Percentiles rank a stretch among this genome's conserved stretches.
Evolutionary conservation across 2,797 vertebrate species (phyloP).

Genomic region (Bryconaethiops microstoma): DNA sequence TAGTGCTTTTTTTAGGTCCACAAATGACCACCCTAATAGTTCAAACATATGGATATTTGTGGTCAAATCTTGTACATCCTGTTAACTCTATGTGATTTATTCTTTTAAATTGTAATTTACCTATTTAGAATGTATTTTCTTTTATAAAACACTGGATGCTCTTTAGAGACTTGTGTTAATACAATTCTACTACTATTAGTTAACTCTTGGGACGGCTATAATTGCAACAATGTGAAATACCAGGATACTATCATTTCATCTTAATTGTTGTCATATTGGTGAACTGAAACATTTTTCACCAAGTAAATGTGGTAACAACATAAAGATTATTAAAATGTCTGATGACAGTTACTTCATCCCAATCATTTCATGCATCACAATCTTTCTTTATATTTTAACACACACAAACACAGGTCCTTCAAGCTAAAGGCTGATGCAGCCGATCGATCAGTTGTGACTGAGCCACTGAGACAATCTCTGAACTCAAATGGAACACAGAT

Average conservation of each 20-base stretch:
- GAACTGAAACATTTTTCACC: background rate
- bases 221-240: too few species aligned
- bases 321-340: background rate
- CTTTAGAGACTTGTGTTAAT: too few species aligned
- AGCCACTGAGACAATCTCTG: conserved; percentile 56
- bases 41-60: too few species aligned
- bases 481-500: conserved; percentile 66
- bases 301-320: background rate
- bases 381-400: background rate
- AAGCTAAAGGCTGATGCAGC: conserved; percentile 61
- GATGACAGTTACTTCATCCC: background rate
- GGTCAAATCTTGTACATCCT: too few species aligned
- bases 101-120: too few species aligned
- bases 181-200: background rate
- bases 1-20: background rate
- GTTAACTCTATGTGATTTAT: too few species aligned
- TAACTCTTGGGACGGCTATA: background rate
- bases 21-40: too few species aligned
- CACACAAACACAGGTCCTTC: conserved; percentile 2
- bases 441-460: conserved; percentile 75
- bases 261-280: background rate
- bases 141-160: too few species aligned
- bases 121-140: too few species aligned
- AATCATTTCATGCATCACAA: background rate
- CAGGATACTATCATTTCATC: too few species aligned